Percentiles rank a stretch among this genome's conserved stretches.
Evolutionary conservation across 2,888 invertebrate species (phyloP).

Genomic region (Machimus rusticus): DNA sequence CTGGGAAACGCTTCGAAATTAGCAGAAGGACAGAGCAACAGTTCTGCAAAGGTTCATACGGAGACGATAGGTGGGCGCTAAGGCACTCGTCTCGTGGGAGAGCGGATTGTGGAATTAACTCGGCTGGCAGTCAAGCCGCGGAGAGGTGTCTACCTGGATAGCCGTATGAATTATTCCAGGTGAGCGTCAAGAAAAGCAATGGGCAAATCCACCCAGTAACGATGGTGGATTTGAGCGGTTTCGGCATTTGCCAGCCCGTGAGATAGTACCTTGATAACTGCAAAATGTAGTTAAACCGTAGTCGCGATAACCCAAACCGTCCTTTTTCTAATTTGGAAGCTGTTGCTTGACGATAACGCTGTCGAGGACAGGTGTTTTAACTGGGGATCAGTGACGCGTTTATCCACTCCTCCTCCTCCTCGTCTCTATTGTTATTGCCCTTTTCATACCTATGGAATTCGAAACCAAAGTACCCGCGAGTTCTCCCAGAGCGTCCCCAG

Average conservation of each 20-base stretch:
- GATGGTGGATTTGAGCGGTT: not conserved
- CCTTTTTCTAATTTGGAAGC: not conserved
- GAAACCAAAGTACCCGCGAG: not conserved
- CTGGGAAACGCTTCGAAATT: not conserved
- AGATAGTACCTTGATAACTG: not conserved
- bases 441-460: not conserved
- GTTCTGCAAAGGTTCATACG: not conserved
- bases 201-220: not conserved
- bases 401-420: not conserved
- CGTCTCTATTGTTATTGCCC: not conserved
- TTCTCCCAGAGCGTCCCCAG: not conserved
- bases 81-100: not conserved
- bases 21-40: not conserved
- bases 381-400: not conserved
- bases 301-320: not conserved
- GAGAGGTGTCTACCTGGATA: not conserved
- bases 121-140: not conserved
- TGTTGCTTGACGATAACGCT: not conserved
- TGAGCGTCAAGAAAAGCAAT: not conserved
- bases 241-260: not conserved
- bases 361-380: not conserved
- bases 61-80: slow-evolving; percentile 4
- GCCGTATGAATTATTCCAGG: not conserved
- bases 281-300: not conserved
- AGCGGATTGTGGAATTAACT: not conserved